Evolutionary conservation across 1,140 invertebrate species (phyloP), one percentile per base, ranked within the genome.

Genomic region (Dinothrombium tinctorium): DNA sequence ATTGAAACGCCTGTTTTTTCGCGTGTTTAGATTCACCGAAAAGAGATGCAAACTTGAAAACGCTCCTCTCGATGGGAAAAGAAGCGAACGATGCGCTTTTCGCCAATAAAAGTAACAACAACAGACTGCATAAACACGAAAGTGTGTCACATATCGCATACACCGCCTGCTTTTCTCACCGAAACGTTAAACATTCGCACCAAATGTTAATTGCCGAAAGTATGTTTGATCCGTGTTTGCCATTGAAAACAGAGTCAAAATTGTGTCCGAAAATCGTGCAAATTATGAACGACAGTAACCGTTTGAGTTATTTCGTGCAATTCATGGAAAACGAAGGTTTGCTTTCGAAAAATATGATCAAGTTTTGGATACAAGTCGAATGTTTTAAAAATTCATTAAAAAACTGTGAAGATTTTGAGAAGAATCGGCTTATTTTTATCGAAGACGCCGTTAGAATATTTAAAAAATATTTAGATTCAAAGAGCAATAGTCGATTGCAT

Each of bases 291-390:
- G 74, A 78, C 50, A 69, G 72, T 49, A 63, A 66, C 53, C 73
- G 71, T n/a, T 53, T 77, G 6, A 63, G 67, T 6, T 74, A 72
- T 50, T 75, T 77, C 50, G 68, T 76, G 23, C 71, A 76, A 46
- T 78, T 66, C 54, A 63, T 78, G 62, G 72, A 76, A 23, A 59
- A 65, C 0, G 58, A 59, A 20, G 66, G 68, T 44, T 59, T 56
- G 2, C 51, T 68, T 12, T 47, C 60, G 2, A 48, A 50, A 23
- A 50, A 54, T 28, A 57, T 71, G 7, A 66, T 77, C 2, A 69
- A 69, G 53, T 76, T 75, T 54, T 78, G 70, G 68, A 51, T 76
- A 41, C 74, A 77, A 53, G 68, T 73, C 12, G 70, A 76, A 47
- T 72, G 69, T 51, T 68, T 76, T 35, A 59, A 61, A 40, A 31